phyloP scores from a whole-genome alignment of 2,888 invertebrate species.

The Luperina testacea region DNA sequence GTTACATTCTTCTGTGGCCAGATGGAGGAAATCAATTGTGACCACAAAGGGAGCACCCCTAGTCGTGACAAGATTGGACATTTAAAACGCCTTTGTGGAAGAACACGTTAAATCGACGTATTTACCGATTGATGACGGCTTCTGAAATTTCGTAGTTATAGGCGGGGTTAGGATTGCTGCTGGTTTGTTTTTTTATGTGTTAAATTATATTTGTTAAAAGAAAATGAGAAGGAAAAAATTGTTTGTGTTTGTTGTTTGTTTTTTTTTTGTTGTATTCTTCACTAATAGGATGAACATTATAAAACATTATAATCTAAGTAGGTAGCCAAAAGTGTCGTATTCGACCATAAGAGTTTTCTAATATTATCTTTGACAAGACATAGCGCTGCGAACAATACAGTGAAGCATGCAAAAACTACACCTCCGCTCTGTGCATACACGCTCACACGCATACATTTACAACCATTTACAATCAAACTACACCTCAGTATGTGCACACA shows the following conservation, averaged over 20 bases:
- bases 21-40: slow-evolving; percentile 59
- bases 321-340: too few relatives aligned
- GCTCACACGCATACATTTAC: too few relatives aligned
- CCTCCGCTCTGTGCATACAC: too few relatives aligned
- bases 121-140: slow-evolving; percentile 44
- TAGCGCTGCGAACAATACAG: too few relatives aligned
- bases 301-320: too few relatives aligned
- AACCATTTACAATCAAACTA: too few relatives aligned
- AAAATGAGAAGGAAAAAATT: not conserved
- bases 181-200: not conserved
- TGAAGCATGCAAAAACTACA: too few relatives aligned
- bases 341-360: too few relatives aligned
- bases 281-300: not conserved
- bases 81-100: slow-evolving; percentile 61
- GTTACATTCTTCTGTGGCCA: slow-evolving; percentile 11
- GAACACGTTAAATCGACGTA: slow-evolving; percentile 44
- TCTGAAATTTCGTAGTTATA: slow-evolving; percentile 11
- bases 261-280: not conserved
- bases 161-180: not conserved
- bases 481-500: too few relatives aligned
- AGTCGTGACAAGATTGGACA: slow-evolving; percentile 58
- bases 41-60: slow-evolving; percentile 51
- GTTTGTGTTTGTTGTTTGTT: too few relatives aligned
- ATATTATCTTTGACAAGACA: too few relatives aligned
- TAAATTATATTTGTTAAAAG: not conserved